phyloP scores from a whole-genome alignment of 1,140 invertebrate genomes.

The Rhagoletis zephyria region DNA sequence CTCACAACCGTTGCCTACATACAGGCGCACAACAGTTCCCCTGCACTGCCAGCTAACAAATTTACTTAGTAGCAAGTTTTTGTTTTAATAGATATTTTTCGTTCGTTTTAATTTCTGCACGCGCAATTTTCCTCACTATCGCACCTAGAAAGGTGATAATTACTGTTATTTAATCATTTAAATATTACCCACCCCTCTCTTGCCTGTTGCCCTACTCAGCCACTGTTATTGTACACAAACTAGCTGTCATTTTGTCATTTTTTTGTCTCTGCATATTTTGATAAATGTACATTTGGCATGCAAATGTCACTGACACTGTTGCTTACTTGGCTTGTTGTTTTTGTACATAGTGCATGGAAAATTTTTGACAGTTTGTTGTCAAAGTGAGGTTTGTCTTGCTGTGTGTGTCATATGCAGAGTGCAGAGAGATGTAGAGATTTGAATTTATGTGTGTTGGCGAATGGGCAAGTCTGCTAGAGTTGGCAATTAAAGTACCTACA shows the following conservation, averaged over 20 bases:
- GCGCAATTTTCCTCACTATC: constrained; percentile 39
- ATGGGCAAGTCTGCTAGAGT: neutral
- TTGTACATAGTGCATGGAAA: neutral
- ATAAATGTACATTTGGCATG: constrained; percentile 47
- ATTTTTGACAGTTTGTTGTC: constrained; percentile 33
- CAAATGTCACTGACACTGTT: constrained; percentile 7
- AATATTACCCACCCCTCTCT: too few species aligned
- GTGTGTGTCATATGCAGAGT: neutral
- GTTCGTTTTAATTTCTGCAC: constrained; percentile 43
- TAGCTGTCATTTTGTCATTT: constrained; percentile 4
- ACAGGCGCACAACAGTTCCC: constrained; percentile 15
- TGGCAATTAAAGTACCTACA: constrained; percentile 11
- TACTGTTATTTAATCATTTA: constrained; percentile 55
- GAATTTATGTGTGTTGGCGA: neutral
- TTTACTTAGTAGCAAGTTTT: constrained; percentile 14
- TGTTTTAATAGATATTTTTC: constrained; percentile 16
- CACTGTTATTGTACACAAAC: neutral
- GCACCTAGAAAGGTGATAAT: constrained; percentile 51
- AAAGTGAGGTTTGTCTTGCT: neutral
- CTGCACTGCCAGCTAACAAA: neutral
- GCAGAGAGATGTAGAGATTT: too few species aligned
- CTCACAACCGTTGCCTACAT: constrained; percentile 15
- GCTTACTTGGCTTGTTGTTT: neutral
- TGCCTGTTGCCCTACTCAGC: neutral
- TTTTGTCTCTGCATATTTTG: neutral